Conservation (phyloP, 2,888 invertebrate genomes). For the Ctena decussata region DNA sequence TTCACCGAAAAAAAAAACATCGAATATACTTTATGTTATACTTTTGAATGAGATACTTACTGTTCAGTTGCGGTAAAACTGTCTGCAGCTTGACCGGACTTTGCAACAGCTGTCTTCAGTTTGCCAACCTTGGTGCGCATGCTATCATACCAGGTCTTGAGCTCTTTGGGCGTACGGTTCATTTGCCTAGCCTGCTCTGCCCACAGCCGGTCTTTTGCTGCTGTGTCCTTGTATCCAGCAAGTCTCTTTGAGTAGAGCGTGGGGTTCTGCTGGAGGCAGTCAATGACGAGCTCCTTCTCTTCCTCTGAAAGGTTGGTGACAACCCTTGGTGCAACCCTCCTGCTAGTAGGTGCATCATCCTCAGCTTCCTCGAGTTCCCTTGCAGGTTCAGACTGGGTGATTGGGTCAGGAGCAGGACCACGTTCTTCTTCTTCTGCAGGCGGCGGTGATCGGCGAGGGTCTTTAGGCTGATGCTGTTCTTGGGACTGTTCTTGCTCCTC, state of each 20-base stretch:
- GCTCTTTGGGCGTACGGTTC: constrained; percentile 8
- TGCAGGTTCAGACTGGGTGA: not conserved
- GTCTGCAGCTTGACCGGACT: no score
- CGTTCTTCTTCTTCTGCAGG: constrained; percentile 21
- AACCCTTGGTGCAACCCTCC: constrained; percentile 11
- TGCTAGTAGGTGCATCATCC: not conserved
- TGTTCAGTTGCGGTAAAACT: not conserved
- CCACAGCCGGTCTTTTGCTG: constrained; percentile 30
- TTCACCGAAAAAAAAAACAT: no score
- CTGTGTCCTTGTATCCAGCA: constrained; percentile 32
- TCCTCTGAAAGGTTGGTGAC: constrained; percentile 15
- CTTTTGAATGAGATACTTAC: not conserved
- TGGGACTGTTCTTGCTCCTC: not conserved
- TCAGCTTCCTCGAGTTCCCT: not conserved
- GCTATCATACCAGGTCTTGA: constrained; percentile 19
- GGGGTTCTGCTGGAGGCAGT: constrained; percentile 21
- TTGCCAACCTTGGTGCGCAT: constrained; percentile 26
- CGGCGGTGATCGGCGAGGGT: not conserved
- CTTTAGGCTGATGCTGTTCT: not conserved
- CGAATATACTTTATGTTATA: no score
- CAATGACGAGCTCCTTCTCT: constrained; percentile 23
- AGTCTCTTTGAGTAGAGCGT: constrained; percentile 35
- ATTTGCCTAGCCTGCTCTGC: constrained; percentile 7
- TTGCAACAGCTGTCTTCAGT: constrained; percentile 17
- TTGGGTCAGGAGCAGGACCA: constrained; percentile 14